Base-by-base conservation (phyloP, 2,113 vertebrate species). In the Corythornis vintsioides region DNA sequence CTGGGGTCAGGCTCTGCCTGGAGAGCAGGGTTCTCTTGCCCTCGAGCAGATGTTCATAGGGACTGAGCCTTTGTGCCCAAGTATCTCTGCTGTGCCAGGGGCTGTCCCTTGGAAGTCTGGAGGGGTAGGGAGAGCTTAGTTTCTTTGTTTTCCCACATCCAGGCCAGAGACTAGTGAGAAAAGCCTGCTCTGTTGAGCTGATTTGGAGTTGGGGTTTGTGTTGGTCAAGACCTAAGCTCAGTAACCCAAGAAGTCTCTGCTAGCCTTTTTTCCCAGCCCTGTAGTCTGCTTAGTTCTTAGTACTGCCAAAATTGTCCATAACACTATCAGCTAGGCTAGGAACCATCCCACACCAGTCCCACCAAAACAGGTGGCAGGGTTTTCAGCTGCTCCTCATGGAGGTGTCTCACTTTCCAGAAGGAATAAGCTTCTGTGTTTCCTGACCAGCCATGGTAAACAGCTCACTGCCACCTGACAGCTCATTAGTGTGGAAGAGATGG, bases 1-100 rank as follows among this genome's bases (percentile, higher is more conserved):
- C 7, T 33, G 17, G 26, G 17, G 20, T 16, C 13, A 57, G 35
- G 13, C 0, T 1, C 12, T n/a, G 48, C 31, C 11, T 42, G 40
- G 15, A 26, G 20, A 88, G 25, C 40, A 33, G 61, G 65, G 59
- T 25, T 82, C 25, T 21, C 66, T 56, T 38, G 38, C 42, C 53
- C 18, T 10, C 5, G 52, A 69, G 57, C 35, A 60, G 53, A 6
- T 19, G n/a, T n/a, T 64, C 20, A 28, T 26, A 26, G 77, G n/a
- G 42, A 6, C 16, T 11, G 24, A 67, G 42, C 10, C 18, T n/a
- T 55, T 63, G n/a, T 26, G 22, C 47, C 3, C 1, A 7, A 45
- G 19, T 3, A 5, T 13, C 53, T 53, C 67, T 80, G 60, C 60
- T 28, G 2, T 10, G 2, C 55, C 71, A 45, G 26, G 13, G 8